Evolutionary conservation across 2,888 invertebrate species (phyloP).

Genomic region (Hedychridium roseum): DNA sequence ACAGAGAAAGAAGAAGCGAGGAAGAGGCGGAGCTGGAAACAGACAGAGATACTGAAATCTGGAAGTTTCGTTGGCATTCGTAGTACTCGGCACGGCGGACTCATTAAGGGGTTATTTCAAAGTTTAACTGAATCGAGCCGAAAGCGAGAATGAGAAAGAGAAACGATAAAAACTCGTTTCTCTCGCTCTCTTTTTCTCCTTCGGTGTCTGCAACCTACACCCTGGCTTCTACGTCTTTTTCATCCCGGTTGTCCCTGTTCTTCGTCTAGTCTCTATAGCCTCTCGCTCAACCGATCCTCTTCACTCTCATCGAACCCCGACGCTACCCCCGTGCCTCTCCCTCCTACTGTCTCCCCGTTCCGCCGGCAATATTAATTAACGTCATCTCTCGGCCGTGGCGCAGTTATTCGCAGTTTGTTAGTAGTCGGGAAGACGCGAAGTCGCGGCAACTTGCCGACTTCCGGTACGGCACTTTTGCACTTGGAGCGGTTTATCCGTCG

Average conservation of each 20-base stretch:
- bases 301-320: too few species aligned
- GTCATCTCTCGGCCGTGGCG: conserved; percentile 46
- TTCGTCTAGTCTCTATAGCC: not conserved
- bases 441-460: conserved; percentile 25
- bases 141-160: conserved; percentile 43
- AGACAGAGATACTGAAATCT: conserved; percentile 36
- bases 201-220: conserved; percentile 11
- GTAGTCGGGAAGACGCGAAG: conserved; percentile 39
- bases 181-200: conserved; percentile 13
- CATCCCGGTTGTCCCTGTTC: not conserved
- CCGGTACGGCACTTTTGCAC: conserved; percentile 10
- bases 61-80: conserved; percentile 43
- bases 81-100: conserved; percentile 48
- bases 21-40: conserved; percentile 16
- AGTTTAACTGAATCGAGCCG: conserved; percentile 56
- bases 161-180: conserved; percentile 44
- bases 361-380: conserved; percentile 52
- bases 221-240: conserved; percentile 4
- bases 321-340: too few species aligned
- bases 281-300: conserved; percentile 29
- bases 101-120: conserved; percentile 59
- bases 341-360: conserved; percentile 30
- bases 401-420: conserved; percentile 50
- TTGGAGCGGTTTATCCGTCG: not conserved
- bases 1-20: conserved; percentile 17